Conservation (phyloP, 2,888 invertebrate genomes). For the Rhopalosiphum nymphaeae region DNA sequence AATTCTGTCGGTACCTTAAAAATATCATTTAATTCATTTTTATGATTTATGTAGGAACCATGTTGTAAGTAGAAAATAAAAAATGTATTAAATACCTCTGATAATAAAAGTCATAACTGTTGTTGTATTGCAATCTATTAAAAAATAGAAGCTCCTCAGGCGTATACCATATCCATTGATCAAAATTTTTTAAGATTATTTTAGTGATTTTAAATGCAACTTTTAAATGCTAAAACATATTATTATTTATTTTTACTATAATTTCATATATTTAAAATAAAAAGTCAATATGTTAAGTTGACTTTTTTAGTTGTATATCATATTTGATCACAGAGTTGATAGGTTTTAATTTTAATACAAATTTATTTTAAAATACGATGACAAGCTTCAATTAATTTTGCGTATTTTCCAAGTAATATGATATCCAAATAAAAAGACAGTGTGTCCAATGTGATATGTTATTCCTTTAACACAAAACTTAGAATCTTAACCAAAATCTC, state of each 20-base stretch:
- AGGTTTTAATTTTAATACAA: too few relatives aligned
- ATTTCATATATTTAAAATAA: not conserved
- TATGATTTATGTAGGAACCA: not conserved
- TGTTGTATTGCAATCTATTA: not conserved
- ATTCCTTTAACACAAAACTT: too few relatives aligned
- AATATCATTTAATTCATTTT: not conserved
- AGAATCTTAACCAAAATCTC: too few relatives aligned
- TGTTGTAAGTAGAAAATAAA: not conserved
- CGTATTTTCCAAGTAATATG: not conserved
- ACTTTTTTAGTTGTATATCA: not conserved
- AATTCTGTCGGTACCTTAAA: not conserved
- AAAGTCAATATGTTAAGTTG: not conserved
- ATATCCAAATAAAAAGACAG: not conserved
- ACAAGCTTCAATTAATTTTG: not conserved
- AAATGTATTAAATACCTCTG: constrained; percentile 6
- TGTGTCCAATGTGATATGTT: not conserved
- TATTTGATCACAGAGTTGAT: not conserved
- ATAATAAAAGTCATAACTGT: constrained; percentile 21
- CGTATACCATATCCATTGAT: not conserved
- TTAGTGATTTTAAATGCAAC: not conserved
- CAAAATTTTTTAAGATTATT: not conserved
- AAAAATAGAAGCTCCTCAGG: not conserved
- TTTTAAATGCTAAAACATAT: constrained; percentile 19
- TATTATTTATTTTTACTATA: not conserved
- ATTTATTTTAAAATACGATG: too few relatives aligned